These are phyloP conservation scores for Cephalopterus ornatus DNA, from an alignment of 2,113 vertebrate genomes.

Conservation along the genomic window DNA sequence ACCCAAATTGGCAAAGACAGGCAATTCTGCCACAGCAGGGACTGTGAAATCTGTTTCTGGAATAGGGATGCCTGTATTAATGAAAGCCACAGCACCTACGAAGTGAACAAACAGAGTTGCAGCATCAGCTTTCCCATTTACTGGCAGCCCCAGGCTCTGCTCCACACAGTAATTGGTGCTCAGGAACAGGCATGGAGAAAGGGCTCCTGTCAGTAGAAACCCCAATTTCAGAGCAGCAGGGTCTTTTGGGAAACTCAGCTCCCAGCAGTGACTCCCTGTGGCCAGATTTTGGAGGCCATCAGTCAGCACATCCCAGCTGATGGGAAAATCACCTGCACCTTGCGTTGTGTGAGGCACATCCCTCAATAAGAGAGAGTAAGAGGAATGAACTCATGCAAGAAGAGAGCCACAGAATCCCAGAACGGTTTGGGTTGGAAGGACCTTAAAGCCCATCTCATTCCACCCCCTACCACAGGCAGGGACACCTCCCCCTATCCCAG, in stretches of 20 bases:
- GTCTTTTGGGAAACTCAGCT: neutral
- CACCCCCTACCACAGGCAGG: neutral
- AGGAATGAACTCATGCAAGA: neutral
- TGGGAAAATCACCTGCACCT: neutral
- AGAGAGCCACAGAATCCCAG: neutral
- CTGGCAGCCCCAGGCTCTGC: neutral
- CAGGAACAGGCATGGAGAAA: neutral
- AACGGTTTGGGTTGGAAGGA: neutral
- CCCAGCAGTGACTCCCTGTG: neutral
- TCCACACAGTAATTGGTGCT: neutral
- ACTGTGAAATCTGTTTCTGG: neutral
- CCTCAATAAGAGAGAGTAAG: neutral
- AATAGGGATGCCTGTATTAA: rapidly evolving
- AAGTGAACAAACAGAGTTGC: neutral
- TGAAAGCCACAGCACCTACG: neutral
- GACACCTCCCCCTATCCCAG: neutral
- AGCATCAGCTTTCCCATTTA: neutral
- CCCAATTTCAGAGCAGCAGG: neutral
- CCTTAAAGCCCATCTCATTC: neutral
- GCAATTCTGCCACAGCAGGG: neutral
- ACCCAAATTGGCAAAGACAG: neutral
- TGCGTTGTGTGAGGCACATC: rapidly evolving
- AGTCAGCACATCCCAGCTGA: neutral
- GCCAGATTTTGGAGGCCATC: neutral
- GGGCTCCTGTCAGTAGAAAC: neutral